phyloP scores from a whole-genome alignment of 1,140 invertebrate species.

The Orius insidiosus region DNA sequence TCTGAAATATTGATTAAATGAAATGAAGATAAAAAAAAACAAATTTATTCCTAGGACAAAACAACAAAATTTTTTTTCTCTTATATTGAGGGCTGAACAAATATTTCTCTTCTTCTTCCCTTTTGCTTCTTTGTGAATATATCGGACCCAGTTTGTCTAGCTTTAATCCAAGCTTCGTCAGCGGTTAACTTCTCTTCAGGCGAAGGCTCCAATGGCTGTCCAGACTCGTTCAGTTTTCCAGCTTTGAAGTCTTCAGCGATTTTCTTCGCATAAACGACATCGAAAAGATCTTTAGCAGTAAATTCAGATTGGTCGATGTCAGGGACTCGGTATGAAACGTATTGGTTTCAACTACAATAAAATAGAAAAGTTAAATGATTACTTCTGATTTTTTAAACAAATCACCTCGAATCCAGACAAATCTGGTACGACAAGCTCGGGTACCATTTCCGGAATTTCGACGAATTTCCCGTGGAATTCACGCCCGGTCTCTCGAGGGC shows the following conservation, averaged over 20 bases:
- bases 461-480: slow-evolving; percentile 36
- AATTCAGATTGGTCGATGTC: slow-evolving; percentile 62
- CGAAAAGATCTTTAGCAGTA: slow-evolving; percentile 68
- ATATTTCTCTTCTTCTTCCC: slow-evolving; percentile 14
- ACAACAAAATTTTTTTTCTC: too few species aligned
- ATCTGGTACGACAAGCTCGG: slow-evolving; percentile 82
- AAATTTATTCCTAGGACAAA: too few species aligned
- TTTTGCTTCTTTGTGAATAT: slow-evolving; percentile 34
- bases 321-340: slow-evolving; percentile 69
- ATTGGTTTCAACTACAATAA: slow-evolving; percentile 65
- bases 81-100: too few species aligned
- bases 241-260: slow-evolving; percentile 59
- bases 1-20: too few species aligned
- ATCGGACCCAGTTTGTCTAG: slow-evolving; percentile 58
- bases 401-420: slow-evolving; percentile 48
- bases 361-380: slow-evolving; percentile 9
- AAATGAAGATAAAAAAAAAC: too few species aligned
- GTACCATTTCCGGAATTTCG: slow-evolving; percentile 71
- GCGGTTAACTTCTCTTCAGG: slow-evolving; percentile 48
- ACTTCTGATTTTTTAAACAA: not conserved
- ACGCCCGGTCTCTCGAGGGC: slow-evolving; percentile 43
- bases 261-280: slow-evolving; percentile 63
- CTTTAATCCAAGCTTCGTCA: slow-evolving; percentile 46
- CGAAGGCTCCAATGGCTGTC: slow-evolving; percentile 49
- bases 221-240: slow-evolving; percentile 48